Conservation (phyloP, 1,140 invertebrate genomes). For the Trichoplusia ni region DNA sequence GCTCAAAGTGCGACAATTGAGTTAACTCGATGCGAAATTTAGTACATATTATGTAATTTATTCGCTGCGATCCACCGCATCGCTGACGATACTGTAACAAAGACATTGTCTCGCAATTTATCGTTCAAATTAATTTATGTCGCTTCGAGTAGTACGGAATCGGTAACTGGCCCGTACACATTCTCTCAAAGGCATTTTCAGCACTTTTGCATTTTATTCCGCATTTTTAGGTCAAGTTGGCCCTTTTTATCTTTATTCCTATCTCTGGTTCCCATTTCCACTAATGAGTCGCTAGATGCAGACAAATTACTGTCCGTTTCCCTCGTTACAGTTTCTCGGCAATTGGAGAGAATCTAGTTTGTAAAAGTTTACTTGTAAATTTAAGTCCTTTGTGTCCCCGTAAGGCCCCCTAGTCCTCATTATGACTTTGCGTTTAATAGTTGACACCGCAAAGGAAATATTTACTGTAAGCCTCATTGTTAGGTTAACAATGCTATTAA, state of each 20-base stretch:
- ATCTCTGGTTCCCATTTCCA: constrained; percentile 11
- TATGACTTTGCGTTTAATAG: constrained; percentile 10
- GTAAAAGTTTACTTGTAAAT: constrained; percentile 19
- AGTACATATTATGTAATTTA: constrained; percentile 10
- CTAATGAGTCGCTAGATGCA: constrained; percentile 13
- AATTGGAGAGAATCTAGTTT: constrained; percentile 1
- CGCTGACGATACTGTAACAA: not conserved
- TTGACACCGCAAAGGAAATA: not conserved
- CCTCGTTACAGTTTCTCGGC: not conserved
- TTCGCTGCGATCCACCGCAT: not conserved
- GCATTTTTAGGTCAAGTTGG: constrained; percentile 9
- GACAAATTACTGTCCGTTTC: constrained; percentile 16
- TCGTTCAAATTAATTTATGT: not conserved
- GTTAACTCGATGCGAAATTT: constrained; percentile 21
- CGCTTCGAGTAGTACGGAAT: not conserved
- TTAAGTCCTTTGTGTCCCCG: not conserved
- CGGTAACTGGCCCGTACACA: not conserved
- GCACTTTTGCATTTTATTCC: not conserved
- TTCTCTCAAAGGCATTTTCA: not conserved
- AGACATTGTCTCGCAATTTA: not conserved
- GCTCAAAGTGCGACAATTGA: constrained; percentile 26
- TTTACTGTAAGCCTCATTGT: constrained; percentile 31
- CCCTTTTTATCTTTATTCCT: not conserved
- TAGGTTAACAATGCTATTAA: constrained; percentile 40
- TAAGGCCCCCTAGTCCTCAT: not conserved